Evolutionary conservation across 2,888 invertebrate species (phyloP).

Genomic region (Oscheius sp.): DNA sequence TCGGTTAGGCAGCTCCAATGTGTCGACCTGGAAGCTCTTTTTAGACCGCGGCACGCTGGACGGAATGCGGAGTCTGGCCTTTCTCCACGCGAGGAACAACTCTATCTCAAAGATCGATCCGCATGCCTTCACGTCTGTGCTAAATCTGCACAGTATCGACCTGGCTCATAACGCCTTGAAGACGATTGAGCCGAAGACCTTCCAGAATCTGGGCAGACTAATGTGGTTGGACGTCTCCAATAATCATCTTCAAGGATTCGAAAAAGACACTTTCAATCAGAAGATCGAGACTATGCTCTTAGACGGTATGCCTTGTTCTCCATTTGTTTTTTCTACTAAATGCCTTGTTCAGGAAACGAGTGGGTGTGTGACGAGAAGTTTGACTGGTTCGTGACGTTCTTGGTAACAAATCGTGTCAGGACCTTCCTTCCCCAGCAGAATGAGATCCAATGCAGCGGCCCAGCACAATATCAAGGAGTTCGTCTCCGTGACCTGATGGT

Average conservation of each 20-base stretch:
- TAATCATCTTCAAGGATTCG: slow-evolving; percentile 62
- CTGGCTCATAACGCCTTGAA: slow-evolving; percentile 82
- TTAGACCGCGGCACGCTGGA: slow-evolving; percentile 70
- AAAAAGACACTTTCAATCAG: slow-evolving; percentile 59
- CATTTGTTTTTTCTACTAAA: not conserved
- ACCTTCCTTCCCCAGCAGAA: slow-evolving; percentile 70
- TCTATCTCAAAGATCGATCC: slow-evolving; percentile 52
- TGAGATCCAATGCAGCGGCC: slow-evolving; percentile 69
- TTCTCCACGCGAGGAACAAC: slow-evolving; percentile 65
- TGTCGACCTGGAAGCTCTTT: slow-evolving; percentile 13
- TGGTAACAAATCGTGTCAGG: slow-evolving; percentile 62
- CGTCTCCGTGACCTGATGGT: slow-evolving; percentile 72
- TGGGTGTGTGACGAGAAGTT: slow-evolving; percentile 68
- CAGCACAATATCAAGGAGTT: slow-evolving; percentile 56
- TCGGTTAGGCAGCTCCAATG: slow-evolving; percentile 74
- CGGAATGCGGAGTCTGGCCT: slow-evolving; percentile 81
- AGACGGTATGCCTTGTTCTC: slow-evolving; percentile 53
- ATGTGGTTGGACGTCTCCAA: slow-evolving; percentile 70
- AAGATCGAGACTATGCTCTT: slow-evolving; percentile 67
- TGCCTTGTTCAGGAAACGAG: slow-evolving; percentile 57
- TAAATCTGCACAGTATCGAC: slow-evolving; percentile 64
- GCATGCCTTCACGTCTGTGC: slow-evolving; percentile 59
- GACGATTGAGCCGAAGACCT: slow-evolving; percentile 79
- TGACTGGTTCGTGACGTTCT: slow-evolving; percentile 65
- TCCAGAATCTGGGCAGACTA: slow-evolving; percentile 57